Evolutionary conservation across 2,113 vertebrate species (phyloP), one percentile per base, ranked within the genome.

Genomic region (Numenius arquata): DNA sequence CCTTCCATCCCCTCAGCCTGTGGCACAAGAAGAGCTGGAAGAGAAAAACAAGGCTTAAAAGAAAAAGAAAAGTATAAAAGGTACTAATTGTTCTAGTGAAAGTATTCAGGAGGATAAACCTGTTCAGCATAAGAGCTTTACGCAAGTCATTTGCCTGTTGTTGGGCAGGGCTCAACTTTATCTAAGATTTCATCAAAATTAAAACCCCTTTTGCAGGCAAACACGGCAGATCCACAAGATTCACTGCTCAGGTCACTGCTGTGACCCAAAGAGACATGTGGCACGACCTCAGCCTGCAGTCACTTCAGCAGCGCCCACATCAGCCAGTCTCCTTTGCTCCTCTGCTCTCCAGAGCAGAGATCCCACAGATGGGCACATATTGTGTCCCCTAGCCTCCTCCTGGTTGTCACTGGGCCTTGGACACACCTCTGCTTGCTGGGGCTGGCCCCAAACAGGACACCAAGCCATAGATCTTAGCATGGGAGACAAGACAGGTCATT

Each of bases 301-400:
- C 6, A 8, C 38, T 45, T 36, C 29, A 25, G 21, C 40, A 6
- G n/a, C 15, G 29, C 23, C n/a, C 50, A 23, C n/a, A 27, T 8
- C 59, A 65, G 48, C 27, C 48, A 47, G 22, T 4, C 32, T 38
- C 40, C 20, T 62, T 23, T n/a, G n/a, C n/a, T n/a, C n/a, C n/a
- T n/a, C n/a, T n/a, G n/a, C n/a, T n/a, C n/a, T 29, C 45, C 40
- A 27, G 40, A 38, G 70, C 4, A 0, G 20, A 20, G 26, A 26
- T 36, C 30, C 63, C 32, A 59, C 1, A 2, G 61, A 48, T 0
- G 2, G 26, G 21, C 20, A 32, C 20, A 32, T 1, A 0, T 6
- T 3, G 7, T 20, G 8, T 48, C 36, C 32, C 58, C 52, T 26
- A 67, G 32, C 32, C 43, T 43, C 23, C 55, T 63, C 26, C 47